Conservation (phyloP, 2,797 vertebrate species). For the Selene dorsalis region DNA sequence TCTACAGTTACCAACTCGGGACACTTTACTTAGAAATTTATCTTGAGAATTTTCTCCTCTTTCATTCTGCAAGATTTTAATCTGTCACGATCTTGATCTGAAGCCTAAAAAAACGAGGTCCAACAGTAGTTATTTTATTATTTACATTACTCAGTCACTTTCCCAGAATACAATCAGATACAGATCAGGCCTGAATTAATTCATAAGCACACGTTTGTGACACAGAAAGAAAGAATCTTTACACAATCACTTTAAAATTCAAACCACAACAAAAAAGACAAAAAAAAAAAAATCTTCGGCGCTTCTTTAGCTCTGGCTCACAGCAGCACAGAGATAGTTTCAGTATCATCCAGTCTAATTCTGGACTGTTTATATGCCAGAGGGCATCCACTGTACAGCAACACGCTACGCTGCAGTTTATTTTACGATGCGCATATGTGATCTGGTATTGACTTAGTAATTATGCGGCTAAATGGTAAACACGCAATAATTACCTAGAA, state of each 20-base stretch:
- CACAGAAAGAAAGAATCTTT: slow-evolving; percentile 30
- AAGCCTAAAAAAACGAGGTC: slow-evolving; percentile 6
- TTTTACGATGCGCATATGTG: slow-evolving; percentile 76
- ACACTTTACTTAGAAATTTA: slow-evolving; percentile 6
- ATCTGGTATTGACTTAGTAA: slow-evolving; percentile 73
- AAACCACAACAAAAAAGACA: slow-evolving; percentile 26
- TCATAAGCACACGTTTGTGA: slow-evolving; percentile 23
- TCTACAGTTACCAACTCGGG: slow-evolving; percentile 5
- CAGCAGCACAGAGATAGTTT: slow-evolving; percentile 19
- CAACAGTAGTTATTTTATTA: slow-evolving; percentile 2
- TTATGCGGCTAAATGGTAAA: slow-evolving; percentile 76
- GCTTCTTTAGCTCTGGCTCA: slow-evolving; percentile 13
- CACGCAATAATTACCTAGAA: slow-evolving; percentile 75
- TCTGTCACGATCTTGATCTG: slow-evolving; percentile 6
- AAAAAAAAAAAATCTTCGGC: slow-evolving; percentile 7
- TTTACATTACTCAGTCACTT: slow-evolving; percentile 15
- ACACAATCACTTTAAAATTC: slow-evolving; percentile 33
- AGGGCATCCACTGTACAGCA: slow-evolving; percentile 61
- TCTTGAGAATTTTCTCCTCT: neutral
- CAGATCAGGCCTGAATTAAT: slow-evolving; percentile 10
- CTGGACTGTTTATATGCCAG: slow-evolving; percentile 56
- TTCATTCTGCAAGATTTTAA: too few species aligned
- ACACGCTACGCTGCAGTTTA: slow-evolving; percentile 68
- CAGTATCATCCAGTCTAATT: slow-evolving; percentile 17
- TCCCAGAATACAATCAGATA: neutral